Percentiles rank a stretch among this genome's conserved stretches.
phyloP scores from a whole-genome alignment of 1,140 invertebrate genomes.

The Bilobella aurantiaca region DNA sequence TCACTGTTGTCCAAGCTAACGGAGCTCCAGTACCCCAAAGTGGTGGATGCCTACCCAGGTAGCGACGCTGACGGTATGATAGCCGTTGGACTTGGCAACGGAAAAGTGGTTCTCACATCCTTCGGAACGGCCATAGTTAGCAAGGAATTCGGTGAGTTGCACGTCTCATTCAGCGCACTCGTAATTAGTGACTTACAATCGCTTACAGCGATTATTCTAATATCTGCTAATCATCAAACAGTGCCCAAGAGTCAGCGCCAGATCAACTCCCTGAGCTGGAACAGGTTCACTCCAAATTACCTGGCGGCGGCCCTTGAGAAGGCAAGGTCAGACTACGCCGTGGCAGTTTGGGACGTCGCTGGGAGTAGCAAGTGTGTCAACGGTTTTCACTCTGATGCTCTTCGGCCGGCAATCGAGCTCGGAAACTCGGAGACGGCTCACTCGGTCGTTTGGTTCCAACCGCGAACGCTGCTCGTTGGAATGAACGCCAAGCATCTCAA shows the following conservation, averaged over 20 bases:
- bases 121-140: slow-evolving; percentile 63
- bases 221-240: slow-evolving; percentile 37
- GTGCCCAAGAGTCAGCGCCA: slow-evolving; percentile 67
- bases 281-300: slow-evolving; percentile 68
- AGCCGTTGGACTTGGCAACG: slow-evolving; percentile 73
- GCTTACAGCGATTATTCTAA: slow-evolving; percentile 4
- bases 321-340: slow-evolving; percentile 33
- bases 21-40: slow-evolving; percentile 58
- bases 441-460: slow-evolving; percentile 73
- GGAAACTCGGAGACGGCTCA: slow-evolving; percentile 70
- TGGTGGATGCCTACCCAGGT: slow-evolving; percentile 66
- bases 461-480: slow-evolving; percentile 65
- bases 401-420: slow-evolving; percentile 51
- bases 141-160: slow-evolving; percentile 60
- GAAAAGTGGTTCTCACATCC: slow-evolving; percentile 67
- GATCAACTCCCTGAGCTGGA: slow-evolving; percentile 82
- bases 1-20: slow-evolving; percentile 55
- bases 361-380: slow-evolving; percentile 20
- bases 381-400: slow-evolving; percentile 32
- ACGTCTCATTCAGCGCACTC: slow-evolving; percentile 1
- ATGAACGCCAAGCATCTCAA: slow-evolving; percentile 81
- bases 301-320: slow-evolving; percentile 77
- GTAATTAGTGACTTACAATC: no score
- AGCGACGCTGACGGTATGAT: slow-evolving; percentile 60
- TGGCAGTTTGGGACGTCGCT: slow-evolving; percentile 33